Conservation (phyloP, 2,113 vertebrate species). For the Jacana jacana region DNA sequence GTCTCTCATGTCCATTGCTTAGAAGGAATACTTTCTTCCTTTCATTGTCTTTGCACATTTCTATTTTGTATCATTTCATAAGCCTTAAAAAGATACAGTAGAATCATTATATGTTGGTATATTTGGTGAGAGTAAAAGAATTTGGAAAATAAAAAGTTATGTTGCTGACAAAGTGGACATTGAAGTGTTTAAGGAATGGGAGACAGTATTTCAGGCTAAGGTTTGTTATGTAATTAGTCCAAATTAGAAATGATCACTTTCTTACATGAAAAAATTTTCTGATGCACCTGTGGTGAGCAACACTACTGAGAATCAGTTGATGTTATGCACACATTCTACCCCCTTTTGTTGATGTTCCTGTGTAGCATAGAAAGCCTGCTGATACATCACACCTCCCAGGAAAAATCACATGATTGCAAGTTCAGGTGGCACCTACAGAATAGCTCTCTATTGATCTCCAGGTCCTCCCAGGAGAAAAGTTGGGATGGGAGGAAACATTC, state of each 20-base stretch:
- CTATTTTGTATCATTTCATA: not conserved
- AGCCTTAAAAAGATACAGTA: not conserved
- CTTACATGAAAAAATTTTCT: not conserved
- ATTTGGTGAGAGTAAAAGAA: not conserved
- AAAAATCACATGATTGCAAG: not conserved
- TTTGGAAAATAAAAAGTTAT: not conserved
- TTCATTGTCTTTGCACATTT: not conserved
- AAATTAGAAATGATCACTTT: not conserved
- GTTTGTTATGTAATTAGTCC: not conserved
- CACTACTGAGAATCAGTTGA: not conserved
- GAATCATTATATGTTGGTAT: not conserved
- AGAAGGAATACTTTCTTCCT: not conserved
- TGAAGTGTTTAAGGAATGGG: not conserved
- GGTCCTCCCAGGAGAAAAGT: not conserved
- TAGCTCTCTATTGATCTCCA: not conserved
- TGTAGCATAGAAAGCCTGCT: not conserved
- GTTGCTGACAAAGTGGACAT: not conserved
- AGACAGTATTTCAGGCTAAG: not conserved
- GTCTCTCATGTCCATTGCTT: not conserved
- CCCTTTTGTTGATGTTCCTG: not conserved
- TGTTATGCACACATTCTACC: not conserved
- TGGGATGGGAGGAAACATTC: not conserved
- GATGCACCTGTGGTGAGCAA: not conserved
- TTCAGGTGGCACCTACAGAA: not conserved
- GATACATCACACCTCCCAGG: not conserved